Conservation (phyloP, 2,797 vertebrate species). For the Sebastes diaconus region DNA sequence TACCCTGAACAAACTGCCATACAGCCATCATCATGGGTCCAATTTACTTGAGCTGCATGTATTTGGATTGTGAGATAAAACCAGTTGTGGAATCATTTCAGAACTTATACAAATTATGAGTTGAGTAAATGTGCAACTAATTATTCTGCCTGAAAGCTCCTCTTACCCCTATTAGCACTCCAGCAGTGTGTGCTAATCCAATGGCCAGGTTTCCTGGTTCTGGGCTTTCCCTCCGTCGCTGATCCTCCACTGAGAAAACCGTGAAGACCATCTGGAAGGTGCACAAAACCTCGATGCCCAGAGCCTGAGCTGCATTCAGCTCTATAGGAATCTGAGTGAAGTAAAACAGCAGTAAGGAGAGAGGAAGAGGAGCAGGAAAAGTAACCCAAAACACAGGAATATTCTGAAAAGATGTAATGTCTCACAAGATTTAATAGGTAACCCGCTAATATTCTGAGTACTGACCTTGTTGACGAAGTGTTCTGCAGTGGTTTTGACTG, state of each 20-base stretch:
- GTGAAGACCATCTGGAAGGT: slow-evolving; percentile 89
- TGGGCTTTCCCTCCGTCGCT: slow-evolving; percentile 62
- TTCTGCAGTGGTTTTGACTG: slow-evolving; percentile 63
- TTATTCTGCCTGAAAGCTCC: neutral
- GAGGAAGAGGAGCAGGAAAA: neutral
- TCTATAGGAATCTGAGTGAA: slow-evolving; percentile 77
- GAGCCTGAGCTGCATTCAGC: slow-evolving; percentile 82
- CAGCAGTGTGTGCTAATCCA: slow-evolving; percentile 84
- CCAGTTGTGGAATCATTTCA: neutral
- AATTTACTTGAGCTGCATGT: neutral
- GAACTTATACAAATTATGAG: neutral
- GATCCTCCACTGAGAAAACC: slow-evolving; percentile 82
- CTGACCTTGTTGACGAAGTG: slow-evolving; percentile 81
- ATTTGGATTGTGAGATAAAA: neutral
- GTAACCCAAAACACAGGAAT: neutral
- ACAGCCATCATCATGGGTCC: neutral
- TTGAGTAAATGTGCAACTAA: neutral
- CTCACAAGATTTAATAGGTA: neutral
- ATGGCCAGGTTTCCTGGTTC: slow-evolving; percentile 84
- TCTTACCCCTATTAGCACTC: slow-evolving; percentile 83
- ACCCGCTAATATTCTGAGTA: neutral
- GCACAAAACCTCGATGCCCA: slow-evolving; percentile 84
- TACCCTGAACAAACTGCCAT: neutral
- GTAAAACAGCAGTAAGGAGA: neutral
- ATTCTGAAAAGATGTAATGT: neutral